A percentile compares a stretch with the other conserved stretches of the same genome.
These are phyloP conservation scores for Drosophila malerkotliana DNA, from an alignment of 1,140 invertebrate genomes.

Conservation along the genomic window DNA sequence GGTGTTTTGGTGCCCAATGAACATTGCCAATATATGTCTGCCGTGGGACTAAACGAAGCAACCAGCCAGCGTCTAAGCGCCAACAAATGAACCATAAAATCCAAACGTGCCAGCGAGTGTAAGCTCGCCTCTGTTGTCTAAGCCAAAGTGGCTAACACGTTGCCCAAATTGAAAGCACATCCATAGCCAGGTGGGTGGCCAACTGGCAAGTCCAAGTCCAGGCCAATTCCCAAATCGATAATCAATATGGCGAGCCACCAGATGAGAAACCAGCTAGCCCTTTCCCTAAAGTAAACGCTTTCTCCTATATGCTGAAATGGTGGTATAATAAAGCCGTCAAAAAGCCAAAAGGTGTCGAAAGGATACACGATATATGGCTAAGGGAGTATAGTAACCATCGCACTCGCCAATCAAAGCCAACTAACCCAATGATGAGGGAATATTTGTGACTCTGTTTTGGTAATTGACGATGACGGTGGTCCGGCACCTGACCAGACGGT, in stretches of 20 bases:
- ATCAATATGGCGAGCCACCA: constrained; percentile 80
- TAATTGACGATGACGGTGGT: constrained; percentile 30
- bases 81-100: constrained; percentile 83
- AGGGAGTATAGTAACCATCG: constrained; percentile 23
- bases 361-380: constrained; percentile 65
- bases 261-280: constrained; percentile 1
- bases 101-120: constrained; percentile 67
- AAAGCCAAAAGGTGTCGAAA: constrained; percentile 72
- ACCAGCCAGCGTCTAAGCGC: constrained; percentile 66
- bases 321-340: constrained; percentile 72
- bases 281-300: constrained; percentile 11
- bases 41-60: constrained; percentile 39
- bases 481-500: constrained; percentile 48
- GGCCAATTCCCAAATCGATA: constrained; percentile 82
- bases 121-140: constrained; percentile 52
- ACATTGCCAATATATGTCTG: constrained; percentile 48
- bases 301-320: neutral
- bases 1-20: constrained; percentile 33
- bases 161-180: constrained; percentile 76
- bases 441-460: constrained; percentile 39
- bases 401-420: constrained; percentile 59
- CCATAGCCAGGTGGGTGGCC: constrained; percentile 7
- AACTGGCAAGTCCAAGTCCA: constrained; percentile 14
- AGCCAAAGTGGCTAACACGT: constrained; percentile 75
- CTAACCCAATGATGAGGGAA: constrained; percentile 60